phyloP scores from a whole-genome alignment of 2,888 invertebrate genomes.

The Sphinx pinastri region DNA sequence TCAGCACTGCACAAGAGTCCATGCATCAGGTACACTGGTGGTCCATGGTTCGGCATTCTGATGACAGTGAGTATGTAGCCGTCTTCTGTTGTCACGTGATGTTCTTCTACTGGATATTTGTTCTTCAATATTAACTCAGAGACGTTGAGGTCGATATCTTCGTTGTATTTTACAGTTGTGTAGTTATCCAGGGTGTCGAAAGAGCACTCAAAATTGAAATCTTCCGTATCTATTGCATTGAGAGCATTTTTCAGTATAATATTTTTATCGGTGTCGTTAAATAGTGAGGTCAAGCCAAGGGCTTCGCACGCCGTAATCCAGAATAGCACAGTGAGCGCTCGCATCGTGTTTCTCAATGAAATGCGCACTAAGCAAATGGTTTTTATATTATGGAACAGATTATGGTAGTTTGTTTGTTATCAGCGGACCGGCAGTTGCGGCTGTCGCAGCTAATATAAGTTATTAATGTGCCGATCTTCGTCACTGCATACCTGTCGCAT shows the following conservation, averaged over 20 bases:
- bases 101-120: constrained; percentile 33
- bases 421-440: not conserved
- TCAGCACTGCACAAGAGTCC: constrained; percentile 88
- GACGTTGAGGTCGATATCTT: constrained; percentile 35
- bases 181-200: not conserved
- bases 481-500: not conserved
- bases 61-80: constrained; percentile 41
- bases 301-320: not conserved
- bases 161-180: constrained; percentile 8
- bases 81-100: constrained; percentile 40
- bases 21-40: constrained; percentile 87
- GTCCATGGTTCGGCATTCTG: constrained; percentile 37
- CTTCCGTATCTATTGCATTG: not conserved
- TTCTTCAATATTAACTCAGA: constrained; percentile 35
- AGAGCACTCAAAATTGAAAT: not conserved
- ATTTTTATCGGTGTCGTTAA: not conserved
- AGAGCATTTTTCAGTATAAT: not conserved
- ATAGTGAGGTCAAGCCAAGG: not conserved
- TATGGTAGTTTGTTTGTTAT: not conserved
- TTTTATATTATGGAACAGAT: not conserved
- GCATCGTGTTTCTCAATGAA: not conserved
- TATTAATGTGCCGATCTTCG: not conserved
- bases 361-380: not conserved
- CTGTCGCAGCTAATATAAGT: not conserved
- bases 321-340: not conserved